These are phyloP conservation scores for Standfussiana lucernea DNA, from an alignment of 2,888 invertebrate species.

Conservation along the genomic window DNA sequence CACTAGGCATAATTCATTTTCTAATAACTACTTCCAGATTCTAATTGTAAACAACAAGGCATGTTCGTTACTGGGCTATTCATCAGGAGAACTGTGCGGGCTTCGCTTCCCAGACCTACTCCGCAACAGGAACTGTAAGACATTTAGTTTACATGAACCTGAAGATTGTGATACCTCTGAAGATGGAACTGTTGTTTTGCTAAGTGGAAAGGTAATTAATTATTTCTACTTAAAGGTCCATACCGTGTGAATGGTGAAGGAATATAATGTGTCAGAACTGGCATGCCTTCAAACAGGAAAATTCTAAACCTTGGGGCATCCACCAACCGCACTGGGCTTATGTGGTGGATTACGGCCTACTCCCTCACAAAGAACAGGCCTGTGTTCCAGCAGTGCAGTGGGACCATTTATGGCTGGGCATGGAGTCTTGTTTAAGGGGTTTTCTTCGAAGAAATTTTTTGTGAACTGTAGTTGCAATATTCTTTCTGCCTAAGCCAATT, in stretches of 20 bases:
- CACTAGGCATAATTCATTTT: background rate
- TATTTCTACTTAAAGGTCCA: background rate
- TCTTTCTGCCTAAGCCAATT: background rate
- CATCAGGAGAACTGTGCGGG: constrained; percentile 89
- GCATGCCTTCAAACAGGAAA: no score
- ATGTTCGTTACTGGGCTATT: constrained; percentile 91
- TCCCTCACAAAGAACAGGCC: no score
- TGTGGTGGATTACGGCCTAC: no score
- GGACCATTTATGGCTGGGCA: no score
- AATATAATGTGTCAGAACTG: no score
- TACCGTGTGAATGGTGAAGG: no score
- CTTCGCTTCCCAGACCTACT: constrained; percentile 89
- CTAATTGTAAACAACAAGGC: constrained; percentile 93
- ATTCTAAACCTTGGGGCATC: no score
- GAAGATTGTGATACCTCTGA: constrained; percentile 89
- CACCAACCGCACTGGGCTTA: no score
- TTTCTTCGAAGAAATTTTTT: background rate
- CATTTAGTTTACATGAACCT: constrained; percentile 87
- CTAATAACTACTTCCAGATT: constrained; percentile 85
- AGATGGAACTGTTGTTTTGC: constrained; percentile 91
- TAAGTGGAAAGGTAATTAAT: constrained; percentile 91
- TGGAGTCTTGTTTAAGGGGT: background rate
- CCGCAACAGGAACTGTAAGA: constrained; percentile 87
- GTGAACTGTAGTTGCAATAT: background rate
- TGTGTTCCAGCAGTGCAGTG: no score